These are phyloP conservation scores for Phrynocephalus guinanensis DNA, from an alignment of 2,797 vertebrate genomes.

Conservation along the genomic window DNA sequence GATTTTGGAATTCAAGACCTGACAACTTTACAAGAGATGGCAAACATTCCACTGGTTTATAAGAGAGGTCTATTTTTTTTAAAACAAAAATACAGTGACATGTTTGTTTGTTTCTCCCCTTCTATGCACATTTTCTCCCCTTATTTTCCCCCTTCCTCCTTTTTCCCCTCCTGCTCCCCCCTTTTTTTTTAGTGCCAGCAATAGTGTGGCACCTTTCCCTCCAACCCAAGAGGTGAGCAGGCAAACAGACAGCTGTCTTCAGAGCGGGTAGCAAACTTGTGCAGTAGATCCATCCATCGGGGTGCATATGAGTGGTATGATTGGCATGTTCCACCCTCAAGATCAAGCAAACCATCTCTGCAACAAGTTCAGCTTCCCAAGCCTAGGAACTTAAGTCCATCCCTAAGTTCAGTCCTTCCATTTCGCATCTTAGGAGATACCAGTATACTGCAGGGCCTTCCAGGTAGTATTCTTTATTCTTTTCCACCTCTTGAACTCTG, in stretches of 20 bases:
- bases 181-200: constrained; percentile 73
- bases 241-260: constrained; percentile 79
- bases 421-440: constrained; percentile 77
- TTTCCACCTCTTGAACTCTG: constrained; percentile 69
- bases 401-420: constrained; percentile 77
- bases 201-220: constrained; percentile 75
- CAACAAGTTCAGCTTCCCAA: constrained; percentile 75
- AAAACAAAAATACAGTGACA: constrained; percentile 61
- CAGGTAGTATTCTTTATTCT: constrained; percentile 80
- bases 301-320: constrained; percentile 75
- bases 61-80: constrained; percentile 64
- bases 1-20: constrained; percentile 51
- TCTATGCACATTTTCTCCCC: constrained; percentile 75
- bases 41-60: constrained; percentile 60
- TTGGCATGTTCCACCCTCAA: constrained; percentile 78
- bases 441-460: constrained; percentile 75
- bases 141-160: constrained; percentile 70
- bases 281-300: constrained; percentile 74
- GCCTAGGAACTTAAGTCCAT: constrained; percentile 75
- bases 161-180: constrained; percentile 68
- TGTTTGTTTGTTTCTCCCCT: constrained; percentile 74
- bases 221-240: constrained; percentile 78
- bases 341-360: constrained; percentile 78
- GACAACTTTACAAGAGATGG: constrained; percentile 51
- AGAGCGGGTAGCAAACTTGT: constrained; percentile 78